Conservation (phyloP, 2,888 invertebrate species). For the Carabus problematicus region DNA sequence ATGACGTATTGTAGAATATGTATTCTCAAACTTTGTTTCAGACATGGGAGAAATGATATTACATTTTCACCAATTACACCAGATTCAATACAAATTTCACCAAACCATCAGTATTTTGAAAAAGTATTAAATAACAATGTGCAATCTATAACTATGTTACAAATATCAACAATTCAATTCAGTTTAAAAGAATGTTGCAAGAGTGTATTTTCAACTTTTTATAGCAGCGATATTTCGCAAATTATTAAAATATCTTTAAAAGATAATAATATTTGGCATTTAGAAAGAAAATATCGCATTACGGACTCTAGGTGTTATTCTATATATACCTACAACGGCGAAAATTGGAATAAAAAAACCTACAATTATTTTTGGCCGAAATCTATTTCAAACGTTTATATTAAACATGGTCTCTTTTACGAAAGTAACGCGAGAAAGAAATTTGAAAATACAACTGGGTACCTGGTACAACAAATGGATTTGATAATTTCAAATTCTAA, state of each 20-base stretch:
- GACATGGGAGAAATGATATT: not conserved
- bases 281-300: constrained; percentile 1
- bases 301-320: not conserved
- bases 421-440: no score
- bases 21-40: not conserved
- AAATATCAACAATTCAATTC: not conserved
- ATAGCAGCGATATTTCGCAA: not conserved
- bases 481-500: no score
- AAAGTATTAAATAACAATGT: not conserved
- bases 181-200: not conserved
- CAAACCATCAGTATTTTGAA: not conserved
- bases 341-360: constrained; percentile 11
- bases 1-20: not conserved
- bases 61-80: not conserved
- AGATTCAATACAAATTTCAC: not conserved
- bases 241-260: constrained; percentile 6
- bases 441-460: no score
- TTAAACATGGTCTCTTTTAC: no score
- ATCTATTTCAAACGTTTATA: no score
- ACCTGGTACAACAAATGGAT: no score
- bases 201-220: not conserved
- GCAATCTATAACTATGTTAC: constrained; percentile 2
- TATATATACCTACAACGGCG: not conserved
- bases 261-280: not conserved
- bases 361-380: not conserved